These are phyloP conservation scores for Caenorhabditis panamensis DNA, from an alignment of 2,888 invertebrate genomes.

Conservation along the genomic window DNA sequence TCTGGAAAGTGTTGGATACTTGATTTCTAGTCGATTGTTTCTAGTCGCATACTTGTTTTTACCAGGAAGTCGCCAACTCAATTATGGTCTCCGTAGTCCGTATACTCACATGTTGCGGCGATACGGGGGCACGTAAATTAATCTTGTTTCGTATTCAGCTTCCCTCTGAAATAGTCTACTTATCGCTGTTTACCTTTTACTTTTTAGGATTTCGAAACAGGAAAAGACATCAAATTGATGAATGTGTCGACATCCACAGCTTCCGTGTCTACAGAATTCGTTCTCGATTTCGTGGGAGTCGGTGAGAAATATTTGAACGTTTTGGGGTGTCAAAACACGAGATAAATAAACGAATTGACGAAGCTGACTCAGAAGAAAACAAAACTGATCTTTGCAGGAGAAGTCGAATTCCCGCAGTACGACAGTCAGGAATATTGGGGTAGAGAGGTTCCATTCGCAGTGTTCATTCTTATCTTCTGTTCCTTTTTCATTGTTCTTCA, in stretches of 20 bases:
- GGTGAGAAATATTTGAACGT: neutral
- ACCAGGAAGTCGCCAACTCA: conserved; percentile 12
- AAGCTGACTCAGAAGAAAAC: neutral
- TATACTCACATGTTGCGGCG: neutral
- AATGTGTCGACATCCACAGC: conserved; percentile 36
- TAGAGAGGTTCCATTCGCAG: conserved; percentile 61
- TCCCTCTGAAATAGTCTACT: no score
- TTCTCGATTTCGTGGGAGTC: conserved; percentile 32
- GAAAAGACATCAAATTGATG: conserved; percentile 13
- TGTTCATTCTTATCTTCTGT: conserved; percentile 60
- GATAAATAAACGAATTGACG: neutral
- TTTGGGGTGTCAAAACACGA: no score
- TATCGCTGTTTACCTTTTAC: no score
- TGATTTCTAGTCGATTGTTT: conserved; percentile 3
- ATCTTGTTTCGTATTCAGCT: conserved; percentile 1
- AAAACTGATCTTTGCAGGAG: conserved; percentile 34
- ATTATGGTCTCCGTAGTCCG: conserved; percentile 4
- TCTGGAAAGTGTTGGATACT: neutral
- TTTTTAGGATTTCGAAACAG: no score
- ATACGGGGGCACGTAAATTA: neutral
- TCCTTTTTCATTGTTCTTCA: conserved; percentile 59
- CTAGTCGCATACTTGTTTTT: neutral
- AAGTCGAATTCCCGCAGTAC: conserved; percentile 52
- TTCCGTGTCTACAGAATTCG: neutral
- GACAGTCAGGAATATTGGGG: conserved; percentile 44